These are phyloP conservation scores for Bolinopsis microptera DNA, from an alignment of 37 sponge, comb jelly and placozoan genomes.

Conservation along the genomic window DNA sequence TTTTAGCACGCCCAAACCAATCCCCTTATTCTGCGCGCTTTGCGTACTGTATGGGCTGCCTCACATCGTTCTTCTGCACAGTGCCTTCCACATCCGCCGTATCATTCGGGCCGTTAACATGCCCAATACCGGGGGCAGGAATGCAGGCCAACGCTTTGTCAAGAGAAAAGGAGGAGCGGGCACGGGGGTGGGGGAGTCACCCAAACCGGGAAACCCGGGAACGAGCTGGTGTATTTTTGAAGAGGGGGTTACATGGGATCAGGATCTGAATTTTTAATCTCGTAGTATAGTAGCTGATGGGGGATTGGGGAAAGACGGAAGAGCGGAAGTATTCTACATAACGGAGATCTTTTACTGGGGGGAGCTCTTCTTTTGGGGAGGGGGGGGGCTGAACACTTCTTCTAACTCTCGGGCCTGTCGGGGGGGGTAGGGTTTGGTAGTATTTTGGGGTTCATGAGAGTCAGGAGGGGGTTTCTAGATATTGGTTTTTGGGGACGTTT, in stretches of 20 bases:
- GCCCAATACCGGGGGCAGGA: conserved; percentile 92
- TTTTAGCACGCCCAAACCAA: not conserved
- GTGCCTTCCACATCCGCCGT: not conserved
- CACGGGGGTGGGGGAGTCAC: conserved; percentile 86
- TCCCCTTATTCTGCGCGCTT: not conserved
- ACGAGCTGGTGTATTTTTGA: conserved; percentile 96
- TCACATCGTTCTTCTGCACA: not conserved
- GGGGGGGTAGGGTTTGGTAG: too few species aligned
- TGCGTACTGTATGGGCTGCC: not conserved
- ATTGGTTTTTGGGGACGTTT: too few species aligned
- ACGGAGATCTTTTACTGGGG: conserved; percentile 82
- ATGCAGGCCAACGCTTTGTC: conserved; percentile 81
- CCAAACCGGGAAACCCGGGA: conserved; percentile 91
- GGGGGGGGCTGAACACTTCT: conserved; percentile 11
- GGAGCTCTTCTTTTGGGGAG: conserved; percentile 64
- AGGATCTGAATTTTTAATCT: conserved; percentile 85
- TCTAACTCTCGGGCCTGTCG: not conserved
- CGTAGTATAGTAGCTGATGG: conserved; percentile 79
- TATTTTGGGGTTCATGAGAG: too few species aligned
- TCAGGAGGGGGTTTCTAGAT: too few species aligned
- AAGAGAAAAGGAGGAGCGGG: conserved; percentile 83
- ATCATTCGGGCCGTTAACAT: conserved; percentile 72
- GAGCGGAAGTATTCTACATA: conserved; percentile 96
- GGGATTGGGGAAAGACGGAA: conserved; percentile 70
- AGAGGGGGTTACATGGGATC: conserved; percentile 82